A percentile compares a stretch with the other conserved stretches of the same genome.
Evolutionary conservation across 2,888 invertebrate genomes (phyloP).

Genomic region (Mongoloraphidia duomilia): DNA sequence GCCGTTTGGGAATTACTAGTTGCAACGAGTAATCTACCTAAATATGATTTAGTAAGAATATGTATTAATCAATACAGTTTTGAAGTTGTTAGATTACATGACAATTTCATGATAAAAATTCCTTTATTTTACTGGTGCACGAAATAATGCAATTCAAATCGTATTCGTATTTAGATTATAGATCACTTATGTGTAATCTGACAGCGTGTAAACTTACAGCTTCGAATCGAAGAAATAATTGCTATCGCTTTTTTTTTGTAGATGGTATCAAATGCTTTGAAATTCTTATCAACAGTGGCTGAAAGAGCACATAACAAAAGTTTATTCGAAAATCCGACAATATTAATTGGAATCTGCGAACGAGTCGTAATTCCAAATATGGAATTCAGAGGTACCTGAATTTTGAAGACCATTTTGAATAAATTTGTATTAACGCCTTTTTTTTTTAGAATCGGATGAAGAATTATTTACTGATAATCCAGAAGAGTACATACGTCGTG

Average conservation of each 20-base stretch:
- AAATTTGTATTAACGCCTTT: slow-evolving; percentile 3
- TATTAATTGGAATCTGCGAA: slow-evolving; percentile 84
- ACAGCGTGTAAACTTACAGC: slow-evolving; percentile 1
- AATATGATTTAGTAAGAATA: slow-evolving; percentile 70
- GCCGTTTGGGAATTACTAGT: slow-evolving; percentile 87
- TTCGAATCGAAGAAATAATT: slow-evolving; percentile 1
- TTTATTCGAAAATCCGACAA: slow-evolving; percentile 77
- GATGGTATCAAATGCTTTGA: slow-evolving; percentile 91
- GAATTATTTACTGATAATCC: slow-evolving; percentile 97
- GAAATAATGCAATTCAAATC: not conserved
- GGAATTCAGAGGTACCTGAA: slow-evolving; percentile 67
- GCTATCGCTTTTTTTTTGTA: slow-evolving; percentile 32
- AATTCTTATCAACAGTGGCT: slow-evolving; percentile 89
- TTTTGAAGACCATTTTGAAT: slow-evolving; percentile 4
- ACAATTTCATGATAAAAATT: not conserved
- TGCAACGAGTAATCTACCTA: slow-evolving; percentile 67
- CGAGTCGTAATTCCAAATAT: slow-evolving; percentile 98
- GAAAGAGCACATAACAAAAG: slow-evolving; percentile 76
- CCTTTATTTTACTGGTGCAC: too few species aligned
- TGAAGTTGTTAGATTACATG: too few species aligned
- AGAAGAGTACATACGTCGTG: slow-evolving; percentile 84
- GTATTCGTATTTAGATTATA: not conserved
- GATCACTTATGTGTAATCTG: not conserved
- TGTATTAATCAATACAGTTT: not conserved
- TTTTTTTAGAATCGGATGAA: slow-evolving; percentile 63